Percentiles rank a stretch among this genome's conserved stretches.
Evolutionary conservation across 2,797 vertebrate species (phyloP).

Genomic region (Valencia hispanica): DNA sequence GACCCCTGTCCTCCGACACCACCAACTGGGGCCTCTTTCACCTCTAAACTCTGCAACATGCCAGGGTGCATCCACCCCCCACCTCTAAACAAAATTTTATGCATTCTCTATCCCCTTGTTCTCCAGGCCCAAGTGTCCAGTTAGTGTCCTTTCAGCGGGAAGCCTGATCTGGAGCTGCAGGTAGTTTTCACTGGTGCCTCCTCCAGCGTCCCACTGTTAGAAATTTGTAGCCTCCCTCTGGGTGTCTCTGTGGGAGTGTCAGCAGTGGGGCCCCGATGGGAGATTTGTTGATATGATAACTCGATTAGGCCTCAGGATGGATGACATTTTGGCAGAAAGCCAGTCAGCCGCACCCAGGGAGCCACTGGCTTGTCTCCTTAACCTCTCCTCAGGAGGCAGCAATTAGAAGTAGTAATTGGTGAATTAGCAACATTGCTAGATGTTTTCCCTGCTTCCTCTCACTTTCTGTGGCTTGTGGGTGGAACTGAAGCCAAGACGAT

Average conservation of each 20-base stretch:
- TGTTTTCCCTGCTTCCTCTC: slow-evolving; percentile 30
- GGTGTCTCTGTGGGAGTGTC: slow-evolving; percentile 78
- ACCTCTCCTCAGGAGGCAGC: slow-evolving; percentile 79
- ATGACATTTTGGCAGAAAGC: slow-evolving; percentile 74
- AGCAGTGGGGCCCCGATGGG: slow-evolving; percentile 75
- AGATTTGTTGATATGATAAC: slow-evolving; percentile 88
- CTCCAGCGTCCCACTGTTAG: slow-evolving; percentile 73
- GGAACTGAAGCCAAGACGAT: slow-evolving; percentile 1
- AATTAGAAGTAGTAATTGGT: slow-evolving; percentile 82
- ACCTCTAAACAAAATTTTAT: slow-evolving; percentile 72
- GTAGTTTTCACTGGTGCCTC: slow-evolving; percentile 66
- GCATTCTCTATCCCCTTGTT: slow-evolving; percentile 43
- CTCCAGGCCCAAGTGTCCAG: slow-evolving; percentile 57
- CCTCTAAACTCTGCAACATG: slow-evolving; percentile 56
- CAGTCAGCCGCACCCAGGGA: slow-evolving; percentile 71
- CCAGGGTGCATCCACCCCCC: slow-evolving; percentile 63
- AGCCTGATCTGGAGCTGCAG: slow-evolving; percentile 74
- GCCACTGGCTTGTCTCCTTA: slow-evolving; percentile 75
- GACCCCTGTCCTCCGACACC: slow-evolving; percentile 70
- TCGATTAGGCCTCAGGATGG: slow-evolving; percentile 81
- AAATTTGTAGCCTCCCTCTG: slow-evolving; percentile 78
- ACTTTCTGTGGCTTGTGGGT: slow-evolving; percentile 12
- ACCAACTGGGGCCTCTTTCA: slow-evolving; percentile 73
- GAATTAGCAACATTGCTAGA: slow-evolving; percentile 68
- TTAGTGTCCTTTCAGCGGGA: slow-evolving; percentile 69